Evolutionary conservation across 2,797 vertebrate species (phyloP).

Genomic region (Smutsia gigantea): DNA sequence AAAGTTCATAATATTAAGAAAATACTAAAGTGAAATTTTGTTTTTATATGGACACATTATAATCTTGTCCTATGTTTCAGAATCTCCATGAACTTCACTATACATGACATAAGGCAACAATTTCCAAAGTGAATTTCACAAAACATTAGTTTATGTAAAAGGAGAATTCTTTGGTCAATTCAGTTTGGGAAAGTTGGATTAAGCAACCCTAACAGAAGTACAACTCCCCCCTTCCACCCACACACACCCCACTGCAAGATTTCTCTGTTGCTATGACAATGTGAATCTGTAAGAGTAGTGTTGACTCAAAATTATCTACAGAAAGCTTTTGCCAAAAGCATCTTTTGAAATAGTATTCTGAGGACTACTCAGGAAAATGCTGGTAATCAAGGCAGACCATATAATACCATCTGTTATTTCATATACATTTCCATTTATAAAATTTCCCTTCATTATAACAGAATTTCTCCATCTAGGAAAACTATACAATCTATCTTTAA

Average conservation of each 20-base stretch:
- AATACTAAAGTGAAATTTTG: conserved; percentile 47
- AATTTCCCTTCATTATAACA: conserved; percentile 31
- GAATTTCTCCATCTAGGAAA: background rate
- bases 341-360: conserved; percentile 8
- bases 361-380: background rate
- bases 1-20: conserved; percentile 71
- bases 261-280: background rate
- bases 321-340: conserved; percentile 24
- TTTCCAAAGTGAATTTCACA: conserved; percentile 47
- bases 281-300: background rate
- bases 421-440: conserved; percentile 37
- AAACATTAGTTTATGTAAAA: conserved; percentile 13
- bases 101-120: background rate
- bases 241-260: background rate
- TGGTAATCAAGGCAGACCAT: background rate
- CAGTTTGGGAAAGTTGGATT: background rate
- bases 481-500: background rate
- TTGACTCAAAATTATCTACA: background rate
- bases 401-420: conserved; percentile 39
- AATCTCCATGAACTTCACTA: conserved; percentile 21
- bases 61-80: conserved; percentile 16
- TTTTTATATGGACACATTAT: background rate
- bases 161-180: conserved; percentile 55
- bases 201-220: background rate
- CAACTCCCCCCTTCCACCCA: background rate